phyloP scores from a whole-genome alignment of 53 echinoderm and acorn worm genomes.

The Henricia sp. region DNA sequence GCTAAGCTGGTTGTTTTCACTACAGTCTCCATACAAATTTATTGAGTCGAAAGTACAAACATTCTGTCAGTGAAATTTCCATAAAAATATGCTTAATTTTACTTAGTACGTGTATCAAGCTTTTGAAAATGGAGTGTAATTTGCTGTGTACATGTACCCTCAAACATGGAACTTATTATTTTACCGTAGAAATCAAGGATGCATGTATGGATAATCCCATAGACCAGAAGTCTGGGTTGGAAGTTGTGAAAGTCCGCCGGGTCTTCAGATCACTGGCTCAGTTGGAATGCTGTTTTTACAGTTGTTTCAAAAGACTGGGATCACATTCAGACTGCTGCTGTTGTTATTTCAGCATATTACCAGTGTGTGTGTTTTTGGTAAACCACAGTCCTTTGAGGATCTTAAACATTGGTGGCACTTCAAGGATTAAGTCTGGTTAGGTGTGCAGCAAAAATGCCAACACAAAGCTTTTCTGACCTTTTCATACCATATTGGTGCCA shows the following conservation, averaged over 20 bases:
- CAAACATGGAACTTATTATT: too few relatives aligned
- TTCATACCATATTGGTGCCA: constrained; percentile 17
- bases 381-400: neutral
- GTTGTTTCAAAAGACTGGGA: constrained; percentile 22
- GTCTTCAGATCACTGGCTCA: neutral
- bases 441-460: neutral
- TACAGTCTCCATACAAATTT: too few relatives aligned
- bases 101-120: too few relatives aligned
- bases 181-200: too few relatives aligned
- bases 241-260: neutral
- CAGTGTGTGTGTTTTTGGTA: constrained; percentile 5
- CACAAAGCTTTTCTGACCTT: constrained; percentile 4
- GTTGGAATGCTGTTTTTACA: constrained; percentile 30
- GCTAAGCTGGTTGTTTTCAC: too few relatives aligned
- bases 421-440: neutral
- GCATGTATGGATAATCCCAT: too few relatives aligned
- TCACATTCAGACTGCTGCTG: constrained; percentile 15
- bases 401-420: constrained; percentile 7
- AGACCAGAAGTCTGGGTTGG: neutral
- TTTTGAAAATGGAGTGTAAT: too few relatives aligned
- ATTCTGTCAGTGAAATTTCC: too few relatives aligned
- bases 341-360: constrained; percentile 30
- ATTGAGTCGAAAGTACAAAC: too few relatives aligned
- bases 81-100: too few relatives aligned
- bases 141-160: too few relatives aligned